These are phyloP conservation scores for Brachyptera risi DNA, from an alignment of 2,888 invertebrate genomes.

Conservation along the genomic window DNA sequence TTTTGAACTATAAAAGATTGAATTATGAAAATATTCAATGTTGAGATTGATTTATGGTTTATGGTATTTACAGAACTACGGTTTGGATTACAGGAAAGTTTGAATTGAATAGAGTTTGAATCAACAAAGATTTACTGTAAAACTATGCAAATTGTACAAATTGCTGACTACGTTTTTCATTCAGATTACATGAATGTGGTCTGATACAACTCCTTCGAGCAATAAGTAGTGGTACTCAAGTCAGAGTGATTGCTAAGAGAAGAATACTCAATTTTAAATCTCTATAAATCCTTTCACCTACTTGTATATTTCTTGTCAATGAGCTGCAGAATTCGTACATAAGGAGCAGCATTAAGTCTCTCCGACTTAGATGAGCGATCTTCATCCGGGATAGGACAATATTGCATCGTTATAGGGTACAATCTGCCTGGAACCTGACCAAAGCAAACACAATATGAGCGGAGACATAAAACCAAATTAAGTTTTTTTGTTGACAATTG, in stretches of 20 bases:
- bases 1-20: too few species aligned
- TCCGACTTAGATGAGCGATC: slow-evolving; percentile 60
- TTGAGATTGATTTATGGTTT: too few species aligned
- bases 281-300: slow-evolving; percentile 43
- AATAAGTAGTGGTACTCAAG: not conserved
- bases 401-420: slow-evolving; percentile 87
- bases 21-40: too few species aligned
- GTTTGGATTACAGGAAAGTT: too few species aligned
- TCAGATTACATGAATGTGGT: too few species aligned
- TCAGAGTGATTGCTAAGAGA: too few species aligned
- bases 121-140: too few species aligned
- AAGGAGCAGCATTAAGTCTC: slow-evolving; percentile 89
- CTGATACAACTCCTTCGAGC: not conserved
- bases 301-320: slow-evolving; percentile 86
- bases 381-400: slow-evolving; percentile 65
- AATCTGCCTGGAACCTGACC: slow-evolving; percentile 86
- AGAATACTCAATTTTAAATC: too few species aligned
- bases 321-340: slow-evolving; percentile 84
- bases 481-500: not conserved
- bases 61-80: too few species aligned
- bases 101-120: too few species aligned
- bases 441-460: slow-evolving; percentile 1
- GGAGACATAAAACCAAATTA: not conserved
- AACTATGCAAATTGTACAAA: too few species aligned
- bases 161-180: too few species aligned